Evolutionary conservation across 2,888 invertebrate species (phyloP), one percentile per base, ranked within the genome.

Genomic region (Pristionchus mayeri): DNA sequence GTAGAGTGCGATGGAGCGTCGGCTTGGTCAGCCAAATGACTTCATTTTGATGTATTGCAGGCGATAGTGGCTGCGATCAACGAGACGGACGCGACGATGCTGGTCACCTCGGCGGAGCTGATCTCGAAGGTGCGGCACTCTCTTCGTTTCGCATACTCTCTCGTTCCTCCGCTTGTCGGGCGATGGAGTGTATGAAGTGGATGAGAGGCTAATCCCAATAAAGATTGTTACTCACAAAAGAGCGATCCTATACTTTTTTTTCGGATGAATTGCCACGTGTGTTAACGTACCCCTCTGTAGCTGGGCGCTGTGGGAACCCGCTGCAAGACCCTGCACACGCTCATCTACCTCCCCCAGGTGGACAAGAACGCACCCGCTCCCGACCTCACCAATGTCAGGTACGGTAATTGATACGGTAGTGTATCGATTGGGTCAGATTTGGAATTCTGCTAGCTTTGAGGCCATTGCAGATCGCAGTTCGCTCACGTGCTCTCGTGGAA

Each of bases 51-150:
- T 11, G 37, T 50, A 27, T 75, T 85, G 30, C n/a, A 88, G 88
- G 98, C 98, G 2, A 96, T 98, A 87, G 95, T 96, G 11, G 97
- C 98, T 94, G 97, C 97, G 90, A 96, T 99, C 92, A 97, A 97
- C 93, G 98, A 98, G 94, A 97, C 98, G 0, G 97, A 98, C 93
- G 97, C 97, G 0, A 95, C 96, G 63, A 96, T 96, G 16, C 96
- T 98, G 40, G 96, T 98, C 92, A 98, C 98, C 30, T 96, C 96
- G 50, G 96, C 96, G 93, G 97, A 98, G 88, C 95, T 98, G 85
- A 94, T 98, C 93, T 96, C 96, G 79, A 98, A 98, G 94, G 96
- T 98, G 85, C 92, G 93, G 91, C 3, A n/a, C n/a, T n/a, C n/a
- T n/a, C n/a, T n/a, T n/a, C n/a, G n/a, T n/a, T n/a, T n/a, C n/a